phyloP scores from a whole-genome alignment of 2,113 vertebrate species.

The Lichenostomus cassidix region DNA sequence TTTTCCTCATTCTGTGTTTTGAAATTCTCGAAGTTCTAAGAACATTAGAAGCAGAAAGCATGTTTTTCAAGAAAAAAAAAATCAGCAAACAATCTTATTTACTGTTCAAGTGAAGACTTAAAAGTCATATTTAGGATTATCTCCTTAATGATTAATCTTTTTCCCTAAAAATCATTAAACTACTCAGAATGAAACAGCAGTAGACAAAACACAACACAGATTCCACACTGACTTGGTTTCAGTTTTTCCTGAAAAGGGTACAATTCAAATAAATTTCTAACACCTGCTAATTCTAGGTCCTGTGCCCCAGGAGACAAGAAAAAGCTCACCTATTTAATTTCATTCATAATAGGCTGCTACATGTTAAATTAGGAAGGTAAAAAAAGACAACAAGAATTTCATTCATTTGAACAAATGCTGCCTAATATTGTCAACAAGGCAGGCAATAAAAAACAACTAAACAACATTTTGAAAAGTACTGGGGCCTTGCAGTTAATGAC shows the following conservation, averaged over 20 bases:
- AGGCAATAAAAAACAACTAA: background rate
- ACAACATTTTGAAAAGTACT: constrained; percentile 5
- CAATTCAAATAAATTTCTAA: background rate
- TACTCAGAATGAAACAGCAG: background rate
- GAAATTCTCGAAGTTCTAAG: background rate
- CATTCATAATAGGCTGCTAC: background rate
- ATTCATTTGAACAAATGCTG: background rate
- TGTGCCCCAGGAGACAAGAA: background rate
- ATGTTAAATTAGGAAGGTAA: background rate
- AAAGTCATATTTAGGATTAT: background rate
- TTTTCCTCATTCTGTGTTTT: background rate
- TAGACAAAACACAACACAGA: background rate
- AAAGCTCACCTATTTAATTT: background rate
- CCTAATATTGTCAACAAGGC: constrained; percentile 10
- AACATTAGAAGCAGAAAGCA: background rate
- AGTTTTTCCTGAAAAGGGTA: background rate
- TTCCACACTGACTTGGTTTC: background rate
- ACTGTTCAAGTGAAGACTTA: background rate
- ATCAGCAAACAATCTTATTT: background rate
- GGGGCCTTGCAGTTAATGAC: constrained; percentile 17
- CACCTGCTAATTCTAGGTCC: background rate
- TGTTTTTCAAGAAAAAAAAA: background rate
- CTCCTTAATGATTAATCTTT: background rate
- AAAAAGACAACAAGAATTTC: background rate
- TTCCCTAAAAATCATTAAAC: background rate